These are phyloP conservation scores for Clarias platycephalus DNA, from an alignment of 2,797 vertebrate genomes.

Conservation along the genomic window DNA sequence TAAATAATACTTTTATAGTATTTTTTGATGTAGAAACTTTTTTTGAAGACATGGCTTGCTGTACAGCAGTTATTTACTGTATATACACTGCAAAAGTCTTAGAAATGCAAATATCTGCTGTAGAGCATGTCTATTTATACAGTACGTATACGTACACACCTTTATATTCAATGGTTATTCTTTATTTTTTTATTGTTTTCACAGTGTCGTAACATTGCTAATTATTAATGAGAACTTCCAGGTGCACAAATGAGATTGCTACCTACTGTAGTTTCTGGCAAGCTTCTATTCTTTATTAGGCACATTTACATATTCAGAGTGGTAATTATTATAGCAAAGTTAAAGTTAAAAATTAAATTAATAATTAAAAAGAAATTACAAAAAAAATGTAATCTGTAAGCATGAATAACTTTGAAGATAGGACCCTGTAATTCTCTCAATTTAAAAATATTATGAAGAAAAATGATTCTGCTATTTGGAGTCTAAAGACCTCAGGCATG, in stretches of 20 bases:
- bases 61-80: no score
- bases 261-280: slow-evolving; percentile 2
- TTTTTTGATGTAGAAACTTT: no score
- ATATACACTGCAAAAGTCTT: no score
- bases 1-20: no score
- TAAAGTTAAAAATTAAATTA: background rate
- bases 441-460: slow-evolving; percentile 4
- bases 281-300: background rate
- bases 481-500: background rate
- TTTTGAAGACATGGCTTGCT: no score
- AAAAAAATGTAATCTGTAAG: background rate
- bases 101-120: no score
- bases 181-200: no score
- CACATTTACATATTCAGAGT: background rate
- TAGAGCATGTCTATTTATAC: no score
- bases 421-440: background rate
- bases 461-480: background rate
- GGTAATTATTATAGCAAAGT: background rate
- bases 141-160: no score
- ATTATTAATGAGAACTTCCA: background rate
- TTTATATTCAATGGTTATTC: no score
- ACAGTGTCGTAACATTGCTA: background rate
- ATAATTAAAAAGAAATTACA: no score
- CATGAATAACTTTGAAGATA: background rate
- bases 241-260: background rate